Conservation (phyloP, 2,888 invertebrate genomes). For the Oscheius sp. region DNA sequence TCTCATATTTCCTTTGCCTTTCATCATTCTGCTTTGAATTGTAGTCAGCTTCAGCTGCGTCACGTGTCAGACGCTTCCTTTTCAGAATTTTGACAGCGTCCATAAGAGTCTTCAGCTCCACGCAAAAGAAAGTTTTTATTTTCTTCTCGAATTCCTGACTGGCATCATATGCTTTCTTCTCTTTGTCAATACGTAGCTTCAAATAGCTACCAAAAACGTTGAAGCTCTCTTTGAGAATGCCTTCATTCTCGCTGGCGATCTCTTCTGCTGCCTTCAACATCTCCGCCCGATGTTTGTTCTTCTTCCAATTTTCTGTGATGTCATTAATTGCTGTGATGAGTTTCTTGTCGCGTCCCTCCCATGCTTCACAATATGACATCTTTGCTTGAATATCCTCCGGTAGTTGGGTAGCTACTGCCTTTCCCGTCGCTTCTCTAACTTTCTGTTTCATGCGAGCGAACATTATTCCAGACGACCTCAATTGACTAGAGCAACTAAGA, state of each 20-base stretch:
- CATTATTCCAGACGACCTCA: too few species aligned
- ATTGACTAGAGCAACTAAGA: too few species aligned
- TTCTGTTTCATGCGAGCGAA: neutral
- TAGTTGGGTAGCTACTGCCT: neutral
- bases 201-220: neutral
- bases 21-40: neutral
- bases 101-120: neutral
- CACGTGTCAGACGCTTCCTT: constrained; percentile 7
- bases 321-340: neutral
- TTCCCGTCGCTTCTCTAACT: constrained; percentile 6
- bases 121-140: constrained; percentile 12
- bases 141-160: neutral
- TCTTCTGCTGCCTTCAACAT: constrained; percentile 2
- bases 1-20: constrained; percentile 7
- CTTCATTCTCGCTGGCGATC: neutral
- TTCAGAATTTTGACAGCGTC: neutral
- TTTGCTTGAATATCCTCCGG: constrained; percentile 8
- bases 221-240: neutral
- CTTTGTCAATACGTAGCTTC: neutral
- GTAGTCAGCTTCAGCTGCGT: neutral
- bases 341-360: constrained; percentile 13
- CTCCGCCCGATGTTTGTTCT: neutral
- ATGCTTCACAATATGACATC: neutral
- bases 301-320: constrained; percentile 8
- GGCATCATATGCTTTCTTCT: neutral